Evolutionary conservation across 2,888 invertebrate genomes (phyloP).

Genomic region (Rhagonycha lutea): DNA sequence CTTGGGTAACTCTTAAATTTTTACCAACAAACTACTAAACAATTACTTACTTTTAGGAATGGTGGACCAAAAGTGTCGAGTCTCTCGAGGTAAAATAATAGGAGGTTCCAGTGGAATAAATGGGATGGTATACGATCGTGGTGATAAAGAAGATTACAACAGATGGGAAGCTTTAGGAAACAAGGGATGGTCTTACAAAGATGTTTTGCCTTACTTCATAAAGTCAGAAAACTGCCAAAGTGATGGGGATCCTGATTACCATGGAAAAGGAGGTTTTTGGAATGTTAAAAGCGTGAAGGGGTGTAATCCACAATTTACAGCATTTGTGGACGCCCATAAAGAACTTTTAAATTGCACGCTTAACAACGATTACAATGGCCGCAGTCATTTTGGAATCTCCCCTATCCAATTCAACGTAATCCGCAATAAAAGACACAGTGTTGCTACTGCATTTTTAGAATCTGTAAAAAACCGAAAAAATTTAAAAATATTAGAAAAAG

Average conservation of each 20-base stretch:
- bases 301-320: conserved; percentile 53
- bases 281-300: conserved; percentile 63
- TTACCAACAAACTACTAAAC: too few species aligned
- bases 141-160: conserved; percentile 70
- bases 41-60: neutral
- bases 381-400: neutral
- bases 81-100: conserved; percentile 61
- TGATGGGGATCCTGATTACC: conserved; percentile 56
- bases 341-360: conserved; percentile 50
- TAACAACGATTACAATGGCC: neutral
- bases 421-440: neutral
- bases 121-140: conserved; percentile 62
- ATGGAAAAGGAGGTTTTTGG: conserved; percentile 63
- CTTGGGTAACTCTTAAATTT: neutral
- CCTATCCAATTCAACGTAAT: neutral
- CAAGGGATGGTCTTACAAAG: conserved; percentile 67
- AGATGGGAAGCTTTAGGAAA: conserved; percentile 70
- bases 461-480: conserved; percentile 61
- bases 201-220: conserved; percentile 58
- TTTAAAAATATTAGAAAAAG: conserved; percentile 61
- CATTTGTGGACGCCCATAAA: conserved; percentile 50
- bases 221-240: conserved; percentile 53
- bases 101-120: conserved; percentile 56
- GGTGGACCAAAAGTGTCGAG: conserved; percentile 35
- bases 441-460: conserved; percentile 58